Base-by-base conservation (phyloP, 2,797 vertebrate species). In the Melanitta fusca region DNA sequence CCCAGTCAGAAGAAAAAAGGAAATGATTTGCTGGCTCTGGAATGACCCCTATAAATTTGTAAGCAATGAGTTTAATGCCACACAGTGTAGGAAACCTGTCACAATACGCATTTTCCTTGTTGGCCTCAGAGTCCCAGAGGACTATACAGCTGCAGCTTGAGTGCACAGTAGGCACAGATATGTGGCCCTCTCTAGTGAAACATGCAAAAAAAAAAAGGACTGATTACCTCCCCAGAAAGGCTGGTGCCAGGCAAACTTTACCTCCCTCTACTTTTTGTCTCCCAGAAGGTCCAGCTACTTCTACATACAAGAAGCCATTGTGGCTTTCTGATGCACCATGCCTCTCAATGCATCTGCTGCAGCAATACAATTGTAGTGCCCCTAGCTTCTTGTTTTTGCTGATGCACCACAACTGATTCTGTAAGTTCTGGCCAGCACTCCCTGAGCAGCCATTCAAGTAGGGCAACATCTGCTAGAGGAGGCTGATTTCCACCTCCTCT, bases 331-430 rank as follows among this genome's bases (percentile, higher is more conserved):
- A 36, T 10, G 15, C 17, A 22, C 69, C 13, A 8, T 5, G 10
- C 11, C 11, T 53, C 34, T 62, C 34, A 54, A 74, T 69, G 27
- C 25, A 16, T 71, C 77, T 79, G 57, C 41, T 22, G 13, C 45
- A 53, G 19, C 0, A 1, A 7, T 41, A 20, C 32, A 39, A 49
- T 58, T 0, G 0, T 22, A 2, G 20, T 58, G 38, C 32, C 61
- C 45, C n/a, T 60, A 38, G 57, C n/a, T 75, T 49, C 6, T 38
- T 82, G 39, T 16, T 49, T 93, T 19, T 32, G 57, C 13, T 16
- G 34, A 3, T 28, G 34, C 7, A 39, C 27, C 28, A 17, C 24
- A 39, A 17, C 15, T 24, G 20, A 69, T 70, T 49, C 61, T 60
- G 17, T 34, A 64, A 71, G 17, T 12, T 38, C 62, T 47, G 45